phyloP scores from a whole-genome alignment of 2,113 vertebrate species.

The Hippocampus abdominalis region DNA sequence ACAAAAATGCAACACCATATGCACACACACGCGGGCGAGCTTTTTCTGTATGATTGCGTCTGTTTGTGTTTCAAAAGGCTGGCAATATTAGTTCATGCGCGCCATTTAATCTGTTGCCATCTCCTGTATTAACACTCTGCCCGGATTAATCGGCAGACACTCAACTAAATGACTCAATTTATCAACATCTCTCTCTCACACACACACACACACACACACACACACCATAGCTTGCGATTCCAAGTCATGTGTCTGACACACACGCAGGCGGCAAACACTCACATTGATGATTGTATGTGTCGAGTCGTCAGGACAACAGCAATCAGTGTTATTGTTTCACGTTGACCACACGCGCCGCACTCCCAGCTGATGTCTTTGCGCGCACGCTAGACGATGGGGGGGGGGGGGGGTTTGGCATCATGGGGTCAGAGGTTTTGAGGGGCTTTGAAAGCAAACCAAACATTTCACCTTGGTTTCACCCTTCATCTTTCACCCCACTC shows the following conservation, averaged over 20 bases:
- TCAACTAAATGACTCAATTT: constrained; percentile 69
- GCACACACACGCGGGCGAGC: too few species aligned
- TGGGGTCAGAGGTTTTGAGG: too few species aligned
- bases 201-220: constrained; percentile 22
- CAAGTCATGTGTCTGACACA: constrained; percentile 32
- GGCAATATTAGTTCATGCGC: constrained; percentile 64
- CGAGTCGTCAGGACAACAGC: constrained; percentile 61
- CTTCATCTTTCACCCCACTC: neutral
- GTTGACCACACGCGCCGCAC: neutral
- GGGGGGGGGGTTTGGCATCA: neutral
- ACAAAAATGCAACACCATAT: too few species aligned
- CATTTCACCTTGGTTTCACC: neutral
- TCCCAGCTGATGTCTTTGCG: neutral
- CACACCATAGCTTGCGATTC: neutral
- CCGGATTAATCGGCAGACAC: constrained; percentile 67
- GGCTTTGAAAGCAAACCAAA: neutral
- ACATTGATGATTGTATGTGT: constrained; percentile 62
- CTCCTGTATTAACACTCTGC: constrained; percentile 67
- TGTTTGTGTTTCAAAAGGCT: constrained; percentile 35
- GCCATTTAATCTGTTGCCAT: constrained; percentile 66
- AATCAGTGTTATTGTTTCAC: constrained; percentile 71
- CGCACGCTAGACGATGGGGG: neutral
- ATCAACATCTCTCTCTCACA: constrained; percentile 45
- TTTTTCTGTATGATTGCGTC: neutral
- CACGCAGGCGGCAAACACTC: constrained; percentile 54